A percentile compares a stretch with the other conserved stretches of the same genome.
phyloP scores from a whole-genome alignment of 2,888 invertebrate genomes.

The Nymphalis polychloros region DNA sequence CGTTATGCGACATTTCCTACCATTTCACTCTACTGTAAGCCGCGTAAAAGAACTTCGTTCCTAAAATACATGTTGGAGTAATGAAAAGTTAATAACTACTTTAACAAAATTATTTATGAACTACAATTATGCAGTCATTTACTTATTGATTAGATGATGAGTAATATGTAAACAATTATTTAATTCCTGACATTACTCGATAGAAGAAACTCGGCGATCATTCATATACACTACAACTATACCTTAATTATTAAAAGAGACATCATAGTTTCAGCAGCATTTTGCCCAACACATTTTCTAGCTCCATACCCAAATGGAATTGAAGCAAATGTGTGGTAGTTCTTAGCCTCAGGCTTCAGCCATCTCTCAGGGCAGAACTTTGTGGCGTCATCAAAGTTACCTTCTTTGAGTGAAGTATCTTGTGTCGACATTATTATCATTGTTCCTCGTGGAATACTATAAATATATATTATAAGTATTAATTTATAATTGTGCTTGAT shows the following conservation, averaged over 20 bases:
- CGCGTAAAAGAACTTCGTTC: no score
- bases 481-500: no score
- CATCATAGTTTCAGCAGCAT: conserved; percentile 83
- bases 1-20: no score
- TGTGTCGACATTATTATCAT: conserved; percentile 85
- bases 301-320: conserved; percentile 85
- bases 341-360: conserved; percentile 67
- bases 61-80: no score
- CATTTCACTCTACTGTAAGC: no score
- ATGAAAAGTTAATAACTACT: no score
- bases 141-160: no score
- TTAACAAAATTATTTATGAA: no score
- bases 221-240: conserved; percentile 30
- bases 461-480: neutral
- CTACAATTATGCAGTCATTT: no score
- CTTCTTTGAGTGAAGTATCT: conserved; percentile 82
- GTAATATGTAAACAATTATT: neutral
- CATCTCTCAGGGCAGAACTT: conserved; percentile 85
- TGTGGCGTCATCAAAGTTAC: conserved; percentile 84
- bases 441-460: conserved; percentile 79
- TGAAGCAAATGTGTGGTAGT: conserved; percentile 80
- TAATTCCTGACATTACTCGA: neutral
- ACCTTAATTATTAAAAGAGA: conserved; percentile 82
- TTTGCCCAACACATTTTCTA: conserved; percentile 83
- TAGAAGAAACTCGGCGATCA: neutral